Evolutionary conservation across 2,113 vertebrate species (phyloP), one percentile per base, ranked within the genome.

Genomic region (Strix aluco): DNA sequence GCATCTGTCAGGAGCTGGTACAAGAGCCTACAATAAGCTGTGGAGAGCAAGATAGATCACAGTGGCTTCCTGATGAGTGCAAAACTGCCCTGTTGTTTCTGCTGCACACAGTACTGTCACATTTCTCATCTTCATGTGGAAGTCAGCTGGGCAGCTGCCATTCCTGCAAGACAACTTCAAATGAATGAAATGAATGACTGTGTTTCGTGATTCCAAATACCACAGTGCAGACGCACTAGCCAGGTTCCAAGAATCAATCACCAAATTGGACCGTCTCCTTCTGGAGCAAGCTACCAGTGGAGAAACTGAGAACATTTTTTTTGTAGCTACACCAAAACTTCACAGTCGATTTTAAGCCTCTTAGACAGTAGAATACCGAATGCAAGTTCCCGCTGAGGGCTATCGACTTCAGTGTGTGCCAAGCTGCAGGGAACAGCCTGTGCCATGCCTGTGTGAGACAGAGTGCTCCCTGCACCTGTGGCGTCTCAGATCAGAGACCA

Each of bases 331-430:
- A 54, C 54, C 81, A 82, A 65, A 94, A 74, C 38, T 46, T 96
- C 92, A 79, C 84, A 86, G 94, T 69, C 16, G 5, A 79, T 94
- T 89, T 95, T 92, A 97, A 97, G 88, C 83, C 70, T 95, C 88
- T 92, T 81, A 92, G 90, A n/a, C 74, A 66, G 59, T 40, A n/a
- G 58, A 86, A 88, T 71, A 59, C 42, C 65, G 88, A 93, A 78
- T 65, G 83, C 65, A 65, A 44, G 65, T 84, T 91, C 92, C 95
- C 86, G 86, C 96, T 93, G 95, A 79, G 92, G 90, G 69, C 88
- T 93, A 78, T 93, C 5, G 34, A 96, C 83, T 90, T 40, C 47
- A 30, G 82, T 10, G 11, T 63, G 72, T 90, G 92, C 90, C 92
- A 92, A 79, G 82, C 93, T 55, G 82, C 86, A 84, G 90, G 90